Conservation (phyloP, 2,797 vertebrate species). For the Phalanger gymnotis region DNA sequence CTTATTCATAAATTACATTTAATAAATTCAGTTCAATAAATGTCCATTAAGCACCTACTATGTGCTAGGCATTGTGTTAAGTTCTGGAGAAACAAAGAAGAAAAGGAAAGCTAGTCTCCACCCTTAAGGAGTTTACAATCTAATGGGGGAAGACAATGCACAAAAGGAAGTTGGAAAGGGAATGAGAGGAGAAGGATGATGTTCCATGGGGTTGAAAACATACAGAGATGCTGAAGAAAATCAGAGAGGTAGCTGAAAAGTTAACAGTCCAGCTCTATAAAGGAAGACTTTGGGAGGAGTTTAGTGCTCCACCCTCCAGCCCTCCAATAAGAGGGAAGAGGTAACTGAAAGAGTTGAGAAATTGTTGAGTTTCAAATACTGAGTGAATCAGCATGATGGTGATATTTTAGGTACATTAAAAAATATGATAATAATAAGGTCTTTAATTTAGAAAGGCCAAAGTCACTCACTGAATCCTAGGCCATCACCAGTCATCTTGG, state of each 20-base stretch:
- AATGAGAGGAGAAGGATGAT: not conserved
- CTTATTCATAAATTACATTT: not conserved
- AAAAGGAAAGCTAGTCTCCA: not conserved
- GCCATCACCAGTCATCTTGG: not conserved
- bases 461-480: not conserved
- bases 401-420: not conserved
- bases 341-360: not conserved
- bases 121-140: not conserved
- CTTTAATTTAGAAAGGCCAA: not conserved
- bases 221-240: not conserved
- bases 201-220: not conserved
- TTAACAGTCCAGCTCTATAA: not conserved
- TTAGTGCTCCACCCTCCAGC: not conserved
- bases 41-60: not conserved
- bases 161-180: not conserved
- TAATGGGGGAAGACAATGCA: not conserved
- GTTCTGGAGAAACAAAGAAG: not conserved
- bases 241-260: not conserved
- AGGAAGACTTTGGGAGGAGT: not conserved
- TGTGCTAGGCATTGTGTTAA: not conserved
- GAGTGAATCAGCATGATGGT: not conserved
- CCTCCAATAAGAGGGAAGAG: not conserved
- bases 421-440: not conserved
- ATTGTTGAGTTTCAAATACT: not conserved
- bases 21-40: not conserved